phyloP scores from a whole-genome alignment of 2,113 vertebrate genomes.

The Ophthalmotilapia sp. region DNA sequence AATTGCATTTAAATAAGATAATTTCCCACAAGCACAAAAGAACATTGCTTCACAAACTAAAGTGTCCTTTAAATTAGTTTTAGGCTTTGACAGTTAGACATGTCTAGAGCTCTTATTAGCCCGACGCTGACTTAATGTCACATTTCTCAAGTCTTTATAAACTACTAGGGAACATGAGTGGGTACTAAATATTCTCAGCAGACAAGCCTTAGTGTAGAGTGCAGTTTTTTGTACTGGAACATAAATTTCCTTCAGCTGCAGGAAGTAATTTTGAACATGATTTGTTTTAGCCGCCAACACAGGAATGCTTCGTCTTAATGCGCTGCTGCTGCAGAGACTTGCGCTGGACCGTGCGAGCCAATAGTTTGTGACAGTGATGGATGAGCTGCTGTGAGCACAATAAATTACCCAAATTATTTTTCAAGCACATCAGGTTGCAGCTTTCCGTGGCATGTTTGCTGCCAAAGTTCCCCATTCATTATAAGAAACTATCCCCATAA shows the following conservation, averaged over 20 bases:
- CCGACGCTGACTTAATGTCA: background rate
- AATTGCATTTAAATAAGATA: conserved; percentile 25
- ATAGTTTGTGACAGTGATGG: background rate
- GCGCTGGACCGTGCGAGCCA: background rate
- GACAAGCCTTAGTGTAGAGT: background rate
- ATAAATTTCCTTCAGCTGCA: conserved; percentile 1
- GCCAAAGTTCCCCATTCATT: background rate
- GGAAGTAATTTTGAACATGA: background rate
- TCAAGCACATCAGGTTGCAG: background rate
- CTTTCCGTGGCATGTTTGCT: background rate
- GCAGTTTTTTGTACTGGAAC: background rate
- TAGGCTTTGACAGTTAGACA: background rate
- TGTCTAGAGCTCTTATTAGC: background rate
- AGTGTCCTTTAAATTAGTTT: background rate
- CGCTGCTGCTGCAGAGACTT: background rate
- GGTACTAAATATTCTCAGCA: background rate
- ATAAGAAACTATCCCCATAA: background rate
- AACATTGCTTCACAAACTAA: background rate
- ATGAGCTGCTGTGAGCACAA: background rate
- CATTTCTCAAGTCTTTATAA: conserved; percentile 23
- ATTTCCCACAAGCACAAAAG: background rate
- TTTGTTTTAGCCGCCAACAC: background rate
- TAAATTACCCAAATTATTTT: background rate
- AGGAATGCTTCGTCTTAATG: background rate
- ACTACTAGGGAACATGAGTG: background rate